phyloP scores from a whole-genome alignment of 2,113 vertebrate genomes.

The Eolophus roseicapilla region DNA sequence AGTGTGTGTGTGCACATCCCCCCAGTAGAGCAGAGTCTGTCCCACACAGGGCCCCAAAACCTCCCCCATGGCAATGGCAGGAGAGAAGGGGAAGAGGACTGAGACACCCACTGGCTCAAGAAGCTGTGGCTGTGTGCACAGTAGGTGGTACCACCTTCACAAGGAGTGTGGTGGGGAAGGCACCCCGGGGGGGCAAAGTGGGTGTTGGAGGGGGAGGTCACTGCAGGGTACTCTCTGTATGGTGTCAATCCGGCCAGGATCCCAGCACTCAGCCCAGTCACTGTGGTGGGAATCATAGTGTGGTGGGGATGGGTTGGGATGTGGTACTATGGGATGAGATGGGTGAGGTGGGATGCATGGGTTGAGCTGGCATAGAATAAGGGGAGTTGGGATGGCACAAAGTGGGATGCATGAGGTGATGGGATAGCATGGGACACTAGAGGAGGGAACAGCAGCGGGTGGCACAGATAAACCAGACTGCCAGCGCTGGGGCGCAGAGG shows the following conservation, averaged over 20 bases:
- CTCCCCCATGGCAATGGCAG: background rate
- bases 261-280: background rate
- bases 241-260: background rate
- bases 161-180: background rate
- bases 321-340: background rate
- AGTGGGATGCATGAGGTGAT: background rate
- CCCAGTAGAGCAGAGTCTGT: fast-evolving
- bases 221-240: background rate
- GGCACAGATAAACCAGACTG: background rate
- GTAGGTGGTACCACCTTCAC: fast-evolving
- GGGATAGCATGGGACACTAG: background rate
- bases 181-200: background rate
- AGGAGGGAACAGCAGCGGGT: background rate
- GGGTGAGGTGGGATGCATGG: background rate
- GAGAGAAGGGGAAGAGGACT: background rate
- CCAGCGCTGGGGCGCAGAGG: background rate
- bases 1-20: background rate
- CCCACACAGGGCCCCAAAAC: background rate
- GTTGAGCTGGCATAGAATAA: background rate
- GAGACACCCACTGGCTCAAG: too few species aligned
- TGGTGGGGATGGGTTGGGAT: background rate
- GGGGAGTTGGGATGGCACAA: too few species aligned
- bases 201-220: background rate
- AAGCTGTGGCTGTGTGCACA: fast-evolving
- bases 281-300: fast-evolving